Evolutionary conservation across 1,140 invertebrate species (phyloP), one percentile per base, ranked within the genome.

Genomic region (Vanessa tameamea): DNA sequence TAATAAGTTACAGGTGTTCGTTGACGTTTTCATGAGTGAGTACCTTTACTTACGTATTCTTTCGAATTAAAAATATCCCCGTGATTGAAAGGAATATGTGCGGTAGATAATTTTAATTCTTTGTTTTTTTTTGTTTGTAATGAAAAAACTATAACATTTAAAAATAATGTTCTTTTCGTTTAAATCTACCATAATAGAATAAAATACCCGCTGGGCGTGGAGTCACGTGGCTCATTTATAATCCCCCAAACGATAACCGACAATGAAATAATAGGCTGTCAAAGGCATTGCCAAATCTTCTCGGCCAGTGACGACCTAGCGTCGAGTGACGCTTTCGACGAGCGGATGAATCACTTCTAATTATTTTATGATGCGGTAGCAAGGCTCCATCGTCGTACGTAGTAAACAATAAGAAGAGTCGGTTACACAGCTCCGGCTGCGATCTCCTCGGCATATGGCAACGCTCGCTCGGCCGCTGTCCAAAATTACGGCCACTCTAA

Each of bases 21-120:
- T 92, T 85, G 89, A 92, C 90, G 87, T 92, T 89, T 91, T 85
- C 89, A 92, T 92, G 90, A 92, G 90, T 92, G 79, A 92, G 90
- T 92, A 72, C 20, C 31, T 9, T 47, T 43, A 43, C 7, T 43
- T 9, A 43, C 7, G 1, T 43, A 43, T 43, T 43, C 37, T 43
- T 9, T 9, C 37, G 37, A 43, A 43, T 43, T 43, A 43, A 43
- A 9, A 43, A 43, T 43, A 11, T 43, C 8, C 8, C 8, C 37
- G 37, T 11, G 37, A 43, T 9, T 43, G 6, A 11, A 43, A 43
- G 37, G 37, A 43, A 43, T 43, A 43, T 31, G 9, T 43, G 7
- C 37, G 37, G 9, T 43, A 43, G 7, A 31, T 31, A 6, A 31
- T 31, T 31, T 4, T 31, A 31, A 9, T 43, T 43, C 37, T 8